phyloP scores from a whole-genome alignment of 2,113 vertebrate genomes.

The Nothobranchius kuhntae region DNA sequence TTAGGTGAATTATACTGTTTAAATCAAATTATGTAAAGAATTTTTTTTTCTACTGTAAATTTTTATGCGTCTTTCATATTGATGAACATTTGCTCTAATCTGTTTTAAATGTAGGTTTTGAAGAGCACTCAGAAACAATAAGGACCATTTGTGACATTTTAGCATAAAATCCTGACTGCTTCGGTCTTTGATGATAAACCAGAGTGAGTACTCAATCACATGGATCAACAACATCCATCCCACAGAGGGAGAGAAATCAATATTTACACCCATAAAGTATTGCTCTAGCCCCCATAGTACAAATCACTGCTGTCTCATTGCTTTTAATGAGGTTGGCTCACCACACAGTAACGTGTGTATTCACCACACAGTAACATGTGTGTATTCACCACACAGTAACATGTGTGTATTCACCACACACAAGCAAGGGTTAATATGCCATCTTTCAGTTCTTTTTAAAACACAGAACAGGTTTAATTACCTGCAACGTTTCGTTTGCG shows the following conservation, averaged over 20 bases:
- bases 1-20: too few species aligned
- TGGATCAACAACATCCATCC: conserved; percentile 44
- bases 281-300: conserved; percentile 49
- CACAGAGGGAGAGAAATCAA: conserved; percentile 57
- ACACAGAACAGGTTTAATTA: too few species aligned
- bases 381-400: too few species aligned
- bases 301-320: conserved; percentile 54
- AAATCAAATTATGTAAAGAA: background rate
- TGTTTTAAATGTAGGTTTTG: too few species aligned
- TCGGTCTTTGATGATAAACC: conserved; percentile 53
- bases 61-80: too few species aligned
- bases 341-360: conserved; percentile 1
- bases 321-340: conserved; percentile 66
- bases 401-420: too few species aligned
- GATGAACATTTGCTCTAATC: background rate
- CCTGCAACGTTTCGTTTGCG: too few species aligned
- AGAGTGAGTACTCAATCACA: conserved; percentile 45
- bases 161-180: conserved; percentile 13
- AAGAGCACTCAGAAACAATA: too few species aligned
- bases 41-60: background rate
- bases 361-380: too few species aligned
- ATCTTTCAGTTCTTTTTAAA: too few species aligned
- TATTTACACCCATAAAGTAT: conserved; percentile 64
- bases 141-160: background rate
- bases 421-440: too few species aligned